Evolutionary conservation across 1,140 invertebrate genomes (phyloP).

Genomic region (Papilio polytes): DNA sequence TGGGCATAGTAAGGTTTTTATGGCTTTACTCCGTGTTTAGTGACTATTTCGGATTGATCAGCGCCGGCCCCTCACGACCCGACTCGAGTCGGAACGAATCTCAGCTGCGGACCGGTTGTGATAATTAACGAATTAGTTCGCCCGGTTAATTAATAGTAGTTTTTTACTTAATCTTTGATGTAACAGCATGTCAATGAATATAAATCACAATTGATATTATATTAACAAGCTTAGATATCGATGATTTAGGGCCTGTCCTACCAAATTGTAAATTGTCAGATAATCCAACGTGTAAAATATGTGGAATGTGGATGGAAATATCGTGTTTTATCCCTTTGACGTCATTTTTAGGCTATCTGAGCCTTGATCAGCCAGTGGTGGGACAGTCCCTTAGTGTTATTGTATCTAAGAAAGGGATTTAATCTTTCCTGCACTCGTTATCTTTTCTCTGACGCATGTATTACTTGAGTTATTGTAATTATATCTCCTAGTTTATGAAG

Average conservation of each 20-base stretch:
- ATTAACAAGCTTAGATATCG: neutral
- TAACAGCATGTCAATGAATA: neutral
- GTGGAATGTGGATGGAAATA: too few relatives aligned
- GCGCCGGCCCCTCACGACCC: constrained; percentile 36
- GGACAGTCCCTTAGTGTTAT: too few relatives aligned
- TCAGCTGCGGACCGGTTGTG: constrained; percentile 43
- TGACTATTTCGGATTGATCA: constrained; percentile 55
- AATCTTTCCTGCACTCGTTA: too few relatives aligned
- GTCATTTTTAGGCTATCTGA: too few relatives aligned
- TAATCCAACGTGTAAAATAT: too few relatives aligned
- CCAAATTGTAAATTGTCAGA: too few relatives aligned
- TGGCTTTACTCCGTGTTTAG: constrained; percentile 29
- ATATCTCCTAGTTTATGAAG: neutral
- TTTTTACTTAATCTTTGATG: constrained; percentile 43
- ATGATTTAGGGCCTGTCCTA: too few relatives aligned
- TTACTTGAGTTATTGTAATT: neutral
- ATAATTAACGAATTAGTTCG: constrained; percentile 66
- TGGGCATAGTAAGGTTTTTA: constrained; percentile 48
- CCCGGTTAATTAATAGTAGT: constrained; percentile 48
- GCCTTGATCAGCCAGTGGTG: too few relatives aligned
- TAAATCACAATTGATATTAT: constrained; percentile 21
- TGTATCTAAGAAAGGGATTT: too few relatives aligned
- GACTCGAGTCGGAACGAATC: constrained; percentile 47
- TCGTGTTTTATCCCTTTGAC: too few relatives aligned
- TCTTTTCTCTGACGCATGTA: too few relatives aligned